These are phyloP conservation scores for Ips typographus DNA, from an alignment of 1,140 invertebrate genomes.

Conservation along the genomic window DNA sequence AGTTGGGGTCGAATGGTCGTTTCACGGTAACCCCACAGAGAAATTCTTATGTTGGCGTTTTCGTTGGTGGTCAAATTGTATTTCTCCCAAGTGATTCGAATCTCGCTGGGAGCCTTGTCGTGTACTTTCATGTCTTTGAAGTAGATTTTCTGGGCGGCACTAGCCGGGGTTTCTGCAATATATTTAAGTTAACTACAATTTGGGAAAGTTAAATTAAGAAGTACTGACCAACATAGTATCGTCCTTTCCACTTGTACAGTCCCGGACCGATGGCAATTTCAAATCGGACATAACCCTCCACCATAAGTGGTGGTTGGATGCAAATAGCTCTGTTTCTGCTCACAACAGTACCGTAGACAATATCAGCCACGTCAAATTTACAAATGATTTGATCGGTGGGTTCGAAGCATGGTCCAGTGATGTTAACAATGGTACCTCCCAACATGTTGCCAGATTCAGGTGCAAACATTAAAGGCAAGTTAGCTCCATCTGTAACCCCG, in stretches of 20 bases:
- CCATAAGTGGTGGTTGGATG: slow-evolving; percentile 84
- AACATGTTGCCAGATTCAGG: slow-evolving; percentile 95
- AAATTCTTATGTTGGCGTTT: slow-evolving; percentile 74
- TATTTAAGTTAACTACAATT: background rate
- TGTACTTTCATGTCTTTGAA: slow-evolving; percentile 74
- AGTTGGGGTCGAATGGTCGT: slow-evolving; percentile 72
- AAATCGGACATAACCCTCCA: slow-evolving; percentile 88
- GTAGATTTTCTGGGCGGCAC: slow-evolving; percentile 80
- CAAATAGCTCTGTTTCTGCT: slow-evolving; percentile 84
- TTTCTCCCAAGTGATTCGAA: slow-evolving; percentile 78
- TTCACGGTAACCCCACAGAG: slow-evolving; percentile 85
- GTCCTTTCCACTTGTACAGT: slow-evolving; percentile 86
- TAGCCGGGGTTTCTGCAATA: slow-evolving; percentile 76
- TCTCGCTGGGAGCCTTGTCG: slow-evolving; percentile 67
- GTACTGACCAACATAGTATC: slow-evolving; percentile 83
- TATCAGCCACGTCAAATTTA: slow-evolving; percentile 73
- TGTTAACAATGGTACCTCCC: slow-evolving; percentile 90
- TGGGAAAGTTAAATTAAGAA: background rate
- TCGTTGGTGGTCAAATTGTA: slow-evolving; percentile 82
- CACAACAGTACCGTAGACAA: slow-evolving; percentile 72
- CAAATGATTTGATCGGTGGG: slow-evolving; percentile 73
- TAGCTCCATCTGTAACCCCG: slow-evolving; percentile 65
- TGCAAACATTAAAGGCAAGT: slow-evolving; percentile 81
- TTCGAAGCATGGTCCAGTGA: slow-evolving; percentile 90
- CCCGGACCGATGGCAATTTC: slow-evolving; percentile 83